phyloP scores from a whole-genome alignment of 2,797 vertebrate species.

The Geotrypetes seraphini region DNA sequence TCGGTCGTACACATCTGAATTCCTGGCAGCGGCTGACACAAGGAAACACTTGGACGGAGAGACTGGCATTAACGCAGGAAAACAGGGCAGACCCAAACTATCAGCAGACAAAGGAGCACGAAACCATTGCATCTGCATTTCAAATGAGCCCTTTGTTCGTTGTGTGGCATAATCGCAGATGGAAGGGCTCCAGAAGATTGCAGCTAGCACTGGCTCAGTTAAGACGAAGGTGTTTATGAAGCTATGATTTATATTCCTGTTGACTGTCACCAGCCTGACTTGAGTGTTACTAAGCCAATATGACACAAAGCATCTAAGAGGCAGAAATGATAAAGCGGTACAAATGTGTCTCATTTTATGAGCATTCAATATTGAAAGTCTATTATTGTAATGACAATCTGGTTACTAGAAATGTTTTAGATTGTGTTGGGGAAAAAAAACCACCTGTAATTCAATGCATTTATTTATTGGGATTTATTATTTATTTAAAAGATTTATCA shows the following conservation, averaged over 20 bases:
- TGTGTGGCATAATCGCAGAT: slow-evolving; percentile 11
- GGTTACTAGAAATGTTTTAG: too few species aligned
- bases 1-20: slow-evolving; percentile 11
- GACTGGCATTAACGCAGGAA: slow-evolving; percentile 17
- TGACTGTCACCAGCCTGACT: neutral
- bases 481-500: too few species aligned
- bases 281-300: too few species aligned
- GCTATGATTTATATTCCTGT: slow-evolving; percentile 8
- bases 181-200: slow-evolving; percentile 16
- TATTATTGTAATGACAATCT: too few species aligned
- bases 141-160: slow-evolving; percentile 25
- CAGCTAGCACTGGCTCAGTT: slow-evolving; percentile 9
- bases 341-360: too few species aligned
- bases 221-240: slow-evolving; percentile 4
- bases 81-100: slow-evolving; percentile 4
- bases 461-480: too few species aligned
- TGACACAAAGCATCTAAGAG: too few species aligned
- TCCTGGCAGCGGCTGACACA: slow-evolving; percentile 44
- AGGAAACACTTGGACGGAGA: slow-evolving; percentile 39
- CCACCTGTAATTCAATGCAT: too few species aligned
- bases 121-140: slow-evolving; percentile 35
- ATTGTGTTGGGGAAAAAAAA: too few species aligned
- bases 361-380: too few species aligned
- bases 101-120: slow-evolving; percentile 12
- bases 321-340: too few species aligned